Evolutionary conservation across 1,140 invertebrate genomes (phyloP), one percentile per base, ranked within the genome.

Genomic region (Drosophila sucinea): DNA sequence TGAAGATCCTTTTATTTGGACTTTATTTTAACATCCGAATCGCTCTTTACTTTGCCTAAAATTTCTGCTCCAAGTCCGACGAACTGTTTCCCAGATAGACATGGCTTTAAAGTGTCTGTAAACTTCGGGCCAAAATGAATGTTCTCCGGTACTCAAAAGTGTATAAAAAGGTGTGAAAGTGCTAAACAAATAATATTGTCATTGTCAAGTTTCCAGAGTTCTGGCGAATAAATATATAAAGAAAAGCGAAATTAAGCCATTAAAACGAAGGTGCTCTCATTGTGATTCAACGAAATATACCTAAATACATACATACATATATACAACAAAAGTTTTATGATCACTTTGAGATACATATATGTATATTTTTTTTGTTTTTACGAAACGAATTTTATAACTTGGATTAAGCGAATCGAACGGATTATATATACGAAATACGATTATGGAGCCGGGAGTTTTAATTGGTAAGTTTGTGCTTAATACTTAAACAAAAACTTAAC

Each of bases 381-480:
- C 66, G 68, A 70, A 54, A 66, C 67, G 60, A 76, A 56, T 63
- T 67, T 72, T 40, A 4, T 60, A 7, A 55, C 3, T 51, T 55
- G 66, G 64, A 79, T 77, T 73, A 69, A 25, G 41, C 51, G n/a
- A 55, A 35, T 29, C 33, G 55, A 44, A 51, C 23, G 60, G 68
- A 81, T 58, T 63, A 67, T 25, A 51, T 27, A 38, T 10, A 51
- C 44, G 44, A 51, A 27, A 27, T 10, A 67, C 72, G 65, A 87
- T 69, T 64, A 90, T 90, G 89, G 89, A 90, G 77, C 89, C 89
- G 54, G 76, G 83, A 67, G 91, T 90, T 90, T 90, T 90, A 91
- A 89, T 90, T 74, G 89, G 89, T 90, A 65, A 84, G 81, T 54
- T 54, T 7, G 40, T 4, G 47, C 4, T 41, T 23, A 47, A 47